Evolutionary conservation across 2,888 invertebrate species (phyloP).

Genomic region (Spilosoma lubricipeda): DNA sequence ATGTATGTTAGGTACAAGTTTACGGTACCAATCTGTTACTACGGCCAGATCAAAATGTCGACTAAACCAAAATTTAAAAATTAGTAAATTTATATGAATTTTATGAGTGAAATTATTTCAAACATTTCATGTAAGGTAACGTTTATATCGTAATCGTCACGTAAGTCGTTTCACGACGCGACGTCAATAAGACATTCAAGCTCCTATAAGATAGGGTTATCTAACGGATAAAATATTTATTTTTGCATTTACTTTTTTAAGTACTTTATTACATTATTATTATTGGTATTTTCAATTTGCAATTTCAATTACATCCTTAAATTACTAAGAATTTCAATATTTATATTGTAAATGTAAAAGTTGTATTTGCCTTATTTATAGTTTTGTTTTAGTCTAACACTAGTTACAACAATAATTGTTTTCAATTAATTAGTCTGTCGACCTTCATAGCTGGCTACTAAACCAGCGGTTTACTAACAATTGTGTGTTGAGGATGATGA

Average conservation of each 20-base stretch:
- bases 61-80: background rate
- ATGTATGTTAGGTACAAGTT: no score
- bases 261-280: no score
- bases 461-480: background rate
- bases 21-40: background rate
- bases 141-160: conserved; percentile 54
- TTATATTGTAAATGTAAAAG: no score
- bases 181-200: conserved; percentile 25
- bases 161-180: conserved; percentile 42
- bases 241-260: no score
- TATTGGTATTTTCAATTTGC: no score
- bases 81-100: background rate
- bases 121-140: conserved; percentile 34
- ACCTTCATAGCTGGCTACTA: background rate
- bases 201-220: conserved; percentile 32
- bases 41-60: background rate
- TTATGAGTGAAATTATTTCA: conserved; percentile 24
- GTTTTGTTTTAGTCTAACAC: background rate
- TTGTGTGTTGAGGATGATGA: no score
- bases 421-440: no score
- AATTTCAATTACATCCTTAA: no score
- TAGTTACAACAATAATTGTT: background rate
- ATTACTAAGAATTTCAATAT: no score
- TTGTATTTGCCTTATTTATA: background rate
- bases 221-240: conserved; percentile 14